These are phyloP conservation scores for Cyrtonyx montezumae DNA, from an alignment of 2,113 vertebrate species.

Conservation along the genomic window DNA sequence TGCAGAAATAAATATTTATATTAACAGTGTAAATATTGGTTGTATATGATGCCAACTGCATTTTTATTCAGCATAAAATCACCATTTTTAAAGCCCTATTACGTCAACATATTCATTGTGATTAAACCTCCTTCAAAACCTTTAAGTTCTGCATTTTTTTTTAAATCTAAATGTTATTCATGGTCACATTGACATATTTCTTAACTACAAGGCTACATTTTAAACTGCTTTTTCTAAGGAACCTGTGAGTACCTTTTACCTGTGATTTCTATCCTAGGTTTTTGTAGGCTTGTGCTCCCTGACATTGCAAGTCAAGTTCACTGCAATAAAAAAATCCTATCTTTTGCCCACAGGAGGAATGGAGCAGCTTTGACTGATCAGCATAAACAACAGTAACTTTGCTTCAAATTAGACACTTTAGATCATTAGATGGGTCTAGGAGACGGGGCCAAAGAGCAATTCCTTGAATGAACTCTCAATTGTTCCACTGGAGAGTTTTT, in stretches of 20 bases:
- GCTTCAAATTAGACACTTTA: not conserved
- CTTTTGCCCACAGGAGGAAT: not conserved
- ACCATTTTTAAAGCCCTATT: not conserved
- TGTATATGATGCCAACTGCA: not conserved
- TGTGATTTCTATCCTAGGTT: not conserved
- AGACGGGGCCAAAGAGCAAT: not conserved
- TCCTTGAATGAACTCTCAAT: not conserved
- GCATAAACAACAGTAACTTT: not conserved
- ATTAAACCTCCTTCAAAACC: not conserved
- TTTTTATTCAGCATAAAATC: not conserved
- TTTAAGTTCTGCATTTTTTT: not conserved
- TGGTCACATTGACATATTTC: not conserved
- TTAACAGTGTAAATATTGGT: not conserved
- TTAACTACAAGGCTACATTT: not conserved
- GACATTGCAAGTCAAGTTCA: not conserved
- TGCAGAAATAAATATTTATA: not conserved
- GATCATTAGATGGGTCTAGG: not conserved
- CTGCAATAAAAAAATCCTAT: not conserved
- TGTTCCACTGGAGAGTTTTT: not conserved
- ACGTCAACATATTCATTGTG: not conserved
- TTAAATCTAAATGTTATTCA: rapidly evolving
- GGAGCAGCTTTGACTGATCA: not conserved
- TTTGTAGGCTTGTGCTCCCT: not conserved
- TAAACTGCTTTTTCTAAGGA: not conserved
- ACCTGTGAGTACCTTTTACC: not conserved